Evolutionary conservation across 2,797 vertebrate genomes (phyloP).

Genomic region (Pangasius krempfi): DNA sequence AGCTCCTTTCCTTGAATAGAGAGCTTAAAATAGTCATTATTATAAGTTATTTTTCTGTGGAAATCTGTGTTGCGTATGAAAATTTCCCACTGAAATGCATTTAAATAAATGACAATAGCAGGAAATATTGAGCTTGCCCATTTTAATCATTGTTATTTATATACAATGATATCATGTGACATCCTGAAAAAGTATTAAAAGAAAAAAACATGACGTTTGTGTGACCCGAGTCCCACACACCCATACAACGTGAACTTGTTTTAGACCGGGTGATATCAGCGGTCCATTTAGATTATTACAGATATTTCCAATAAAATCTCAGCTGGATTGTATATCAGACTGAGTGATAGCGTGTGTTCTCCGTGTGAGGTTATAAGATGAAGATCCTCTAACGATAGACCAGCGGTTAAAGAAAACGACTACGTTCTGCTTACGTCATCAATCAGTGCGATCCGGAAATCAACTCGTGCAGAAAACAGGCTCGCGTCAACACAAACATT

Average conservation of each 20-base stretch:
- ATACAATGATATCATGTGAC: neutral
- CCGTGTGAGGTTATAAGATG: neutral
- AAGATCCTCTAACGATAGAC: neutral
- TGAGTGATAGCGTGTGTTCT: neutral
- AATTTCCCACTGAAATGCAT: neutral
- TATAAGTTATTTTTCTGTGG: neutral
- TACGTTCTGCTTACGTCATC: neutral
- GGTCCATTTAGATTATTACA: neutral
- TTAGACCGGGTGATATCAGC: neutral
- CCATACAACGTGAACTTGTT: neutral
- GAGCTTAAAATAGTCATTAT: neutral
- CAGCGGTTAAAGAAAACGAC: neutral
- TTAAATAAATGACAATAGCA: neutral
- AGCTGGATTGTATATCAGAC: neutral
- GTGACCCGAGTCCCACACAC: neutral
- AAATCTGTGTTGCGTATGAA: neutral
- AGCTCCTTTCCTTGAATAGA: neutral
- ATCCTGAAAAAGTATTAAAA: neutral
- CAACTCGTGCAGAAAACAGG: neutral
- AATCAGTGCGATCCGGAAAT: neutral
- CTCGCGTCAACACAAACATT: neutral
- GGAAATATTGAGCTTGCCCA: neutral
- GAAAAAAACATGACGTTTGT: neutral
- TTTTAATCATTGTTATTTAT: neutral
- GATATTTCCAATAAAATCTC: neutral